phyloP scores from a whole-genome alignment of 2,888 invertebrate genomes.

The Trilocha varians region DNA sequence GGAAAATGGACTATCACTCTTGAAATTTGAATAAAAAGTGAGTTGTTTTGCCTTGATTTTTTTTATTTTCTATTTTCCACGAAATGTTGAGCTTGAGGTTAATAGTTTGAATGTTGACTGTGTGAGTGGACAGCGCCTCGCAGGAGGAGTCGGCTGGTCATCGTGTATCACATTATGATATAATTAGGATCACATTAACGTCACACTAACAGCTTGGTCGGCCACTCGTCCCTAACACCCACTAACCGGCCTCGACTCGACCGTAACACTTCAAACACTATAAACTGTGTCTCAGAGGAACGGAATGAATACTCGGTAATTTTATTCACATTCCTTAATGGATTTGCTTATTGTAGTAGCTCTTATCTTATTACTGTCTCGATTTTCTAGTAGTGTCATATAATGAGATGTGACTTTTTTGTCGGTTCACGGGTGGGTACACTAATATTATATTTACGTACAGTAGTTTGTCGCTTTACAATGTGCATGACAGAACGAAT shows the following conservation, averaged over 20 bases:
- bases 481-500: conserved; percentile 59
- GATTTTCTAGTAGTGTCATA: conserved; percentile 67
- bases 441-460: conserved; percentile 71
- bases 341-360: conserved; percentile 71
- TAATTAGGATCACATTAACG: too few species aligned
- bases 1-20: conserved; percentile 46
- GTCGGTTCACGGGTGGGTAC: conserved; percentile 70
- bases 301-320: conserved; percentile 61
- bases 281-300: conserved; percentile 56
- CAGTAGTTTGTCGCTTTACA: conserved; percentile 70
- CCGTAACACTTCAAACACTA: too few species aligned
- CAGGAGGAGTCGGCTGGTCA: too few species aligned
- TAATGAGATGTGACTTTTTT: conserved; percentile 42
- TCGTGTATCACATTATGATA: too few species aligned
- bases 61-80: conserved; percentile 63
- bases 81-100: conserved; percentile 19
- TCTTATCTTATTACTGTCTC: conserved; percentile 69
- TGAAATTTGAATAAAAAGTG: conserved; percentile 39
- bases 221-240: conserved; percentile 37
- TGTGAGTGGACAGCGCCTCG: too few species aligned
- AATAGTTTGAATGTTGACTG: not conserved
- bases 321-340: conserved; percentile 68
- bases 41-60: conserved; percentile 35
- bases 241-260: conserved; percentile 52
- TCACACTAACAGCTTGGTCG: conserved; percentile 36